phyloP scores from a whole-genome alignment of 2,888 invertebrate species.

The Patella pellucida region DNA sequence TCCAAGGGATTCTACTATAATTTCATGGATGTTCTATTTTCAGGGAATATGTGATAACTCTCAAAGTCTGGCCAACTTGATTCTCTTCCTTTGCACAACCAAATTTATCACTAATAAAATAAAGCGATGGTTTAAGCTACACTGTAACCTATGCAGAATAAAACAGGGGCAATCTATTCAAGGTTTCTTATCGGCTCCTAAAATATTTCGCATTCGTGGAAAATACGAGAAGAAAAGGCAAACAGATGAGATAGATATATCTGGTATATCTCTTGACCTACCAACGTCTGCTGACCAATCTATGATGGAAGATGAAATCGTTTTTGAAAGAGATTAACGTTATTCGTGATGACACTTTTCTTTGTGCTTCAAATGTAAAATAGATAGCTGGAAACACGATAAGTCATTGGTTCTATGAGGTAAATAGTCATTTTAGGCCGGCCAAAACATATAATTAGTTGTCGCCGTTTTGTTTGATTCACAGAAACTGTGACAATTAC shows the following conservation, averaged over 20 bases:
- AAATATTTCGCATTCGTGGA: slow-evolving; percentile 10
- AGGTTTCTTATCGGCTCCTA: slow-evolving; percentile 10
- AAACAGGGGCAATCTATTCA: slow-evolving; percentile 4
- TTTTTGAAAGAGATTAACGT: slow-evolving; percentile 21
- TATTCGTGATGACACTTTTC: background rate
- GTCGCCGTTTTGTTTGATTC: no score
- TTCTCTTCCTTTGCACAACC: slow-evolving; percentile 42
- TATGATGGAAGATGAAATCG: slow-evolving; percentile 21
- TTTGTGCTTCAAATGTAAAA: no score
- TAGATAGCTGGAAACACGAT: no score
- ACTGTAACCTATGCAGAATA: slow-evolving; percentile 9
- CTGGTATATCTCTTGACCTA: slow-evolving; percentile 16
- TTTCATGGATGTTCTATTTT: background rate
- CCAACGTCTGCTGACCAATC: slow-evolving; percentile 13
- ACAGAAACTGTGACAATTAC: no score
- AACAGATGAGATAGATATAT: slow-evolving; percentile 11
- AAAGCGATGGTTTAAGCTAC: slow-evolving; percentile 9
- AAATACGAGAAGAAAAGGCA: slow-evolving; percentile 11
- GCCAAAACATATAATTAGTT: no score
- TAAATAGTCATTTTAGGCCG: no score
- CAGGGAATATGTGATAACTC: slow-evolving; percentile 48
- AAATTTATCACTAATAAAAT: slow-evolving; percentile 36
- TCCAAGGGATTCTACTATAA: no score
- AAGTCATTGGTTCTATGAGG: no score
- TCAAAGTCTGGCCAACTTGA: slow-evolving; percentile 43